Base-by-base conservation (phyloP, 1,140 invertebrate genomes). In the Drosophila lini region DNA sequence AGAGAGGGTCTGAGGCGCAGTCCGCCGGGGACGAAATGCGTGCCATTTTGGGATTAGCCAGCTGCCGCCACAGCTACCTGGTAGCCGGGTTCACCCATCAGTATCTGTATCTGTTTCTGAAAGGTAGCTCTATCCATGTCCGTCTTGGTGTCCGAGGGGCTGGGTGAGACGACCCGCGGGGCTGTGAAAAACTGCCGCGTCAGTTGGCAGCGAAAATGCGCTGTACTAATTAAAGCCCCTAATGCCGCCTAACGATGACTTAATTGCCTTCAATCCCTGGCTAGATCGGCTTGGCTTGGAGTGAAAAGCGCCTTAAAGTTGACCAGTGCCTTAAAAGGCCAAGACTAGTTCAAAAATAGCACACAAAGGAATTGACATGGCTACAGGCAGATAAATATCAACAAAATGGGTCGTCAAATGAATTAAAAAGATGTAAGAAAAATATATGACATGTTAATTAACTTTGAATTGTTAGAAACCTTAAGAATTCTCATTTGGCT, bases 191-290 rank as follows among this genome's bases (percentile, higher is more conserved):
- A 76, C 28, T 83, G 70, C 76, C 70, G 70, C 76, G 80, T 83
- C 80, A 82, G 80, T 63, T 31, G 63, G 45, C 50, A 67, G 61
- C 32, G 16, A 41, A 41, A 68, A 60, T 50, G 25, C 7, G 38
- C 36, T 41, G 58, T 60, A 58, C 76, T 80, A 84, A 83, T 80
- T 82, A 80, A 80, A 80, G 76, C 53, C 42, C 28, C 64, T 83
- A 82, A 83, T 83, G 61, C 77, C 69, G 48, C 59, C 80, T 88
- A 88, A 88, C 74, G 82, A 86, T 82, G 67, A 73, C 75, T 82
- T 88, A 88, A 86, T 82, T 83, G 81, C 74, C 78, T 76, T 40
- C 44, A 74, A 55, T 65, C 52, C 59, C 65, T 53, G 28, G 45
- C 45, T 41, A 64, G 38, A 36, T 59, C 32, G 53, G 47, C 59